Base-by-base conservation (phyloP, 2,888 invertebrate species). In the Penaeus monodon region DNA sequence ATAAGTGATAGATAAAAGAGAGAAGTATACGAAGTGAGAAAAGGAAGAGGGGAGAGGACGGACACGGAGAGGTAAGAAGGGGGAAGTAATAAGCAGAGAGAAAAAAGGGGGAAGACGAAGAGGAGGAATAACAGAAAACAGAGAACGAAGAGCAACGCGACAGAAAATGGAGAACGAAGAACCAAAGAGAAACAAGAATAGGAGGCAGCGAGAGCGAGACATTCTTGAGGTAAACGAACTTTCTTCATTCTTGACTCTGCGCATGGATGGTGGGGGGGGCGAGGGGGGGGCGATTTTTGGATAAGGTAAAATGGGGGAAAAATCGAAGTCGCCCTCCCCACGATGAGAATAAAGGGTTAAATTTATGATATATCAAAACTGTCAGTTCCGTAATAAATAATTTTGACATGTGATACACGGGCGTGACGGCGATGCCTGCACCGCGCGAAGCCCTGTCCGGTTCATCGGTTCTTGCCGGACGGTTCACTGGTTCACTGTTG, bases 381-480 rank as follows among this genome's bases (percentile, higher is more conserved):
- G 74, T 82, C 82, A 82, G 57, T 74, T 64, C 74, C 73, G 63
- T 64, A 38, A 65, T 82, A 74, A 64, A 64, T 76, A 27, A 74
- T 64, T 82, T 76, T n/a, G 65, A 82, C 74, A 74, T n/a, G 65
- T 82, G 82, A 74, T 74, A 74, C 38, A 74, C 64, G 12, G 38
- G n/a, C 57, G 14, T 27, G 24, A 22, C 44, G 82, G 44, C 74
- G 82, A 82, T 82, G 64, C 33, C 64, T 76, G 65, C 74, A 57
- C 57, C 57, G 57, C 57, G 57, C 57, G 57, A 57, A 57, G 57
- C 57, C 57, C 57, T 57, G 57, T 57, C 57, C 57, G 57, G 57
- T 57, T 57, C 57, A 57, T 57, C 57, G 57, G 57, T 57, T 57
- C 57, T 57, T 57, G 57, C 57, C 57, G 57, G 57, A 57, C 57